Conservation (phyloP, 2,113 vertebrate species). For the Felis catus region DNA sequence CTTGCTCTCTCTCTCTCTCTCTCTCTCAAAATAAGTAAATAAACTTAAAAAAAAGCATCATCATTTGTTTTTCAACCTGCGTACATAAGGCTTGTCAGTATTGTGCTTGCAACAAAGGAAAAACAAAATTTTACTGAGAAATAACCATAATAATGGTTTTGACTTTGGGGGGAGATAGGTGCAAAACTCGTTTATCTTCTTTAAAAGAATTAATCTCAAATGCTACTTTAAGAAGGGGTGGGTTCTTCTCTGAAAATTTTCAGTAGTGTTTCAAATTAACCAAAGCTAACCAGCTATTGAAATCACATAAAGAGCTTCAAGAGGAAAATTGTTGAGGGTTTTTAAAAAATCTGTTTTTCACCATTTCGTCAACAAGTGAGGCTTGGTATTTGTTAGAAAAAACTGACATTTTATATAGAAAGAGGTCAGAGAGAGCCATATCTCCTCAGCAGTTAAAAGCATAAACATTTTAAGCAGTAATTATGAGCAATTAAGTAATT, state of each 20-base stretch:
- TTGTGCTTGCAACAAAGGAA: neutral
- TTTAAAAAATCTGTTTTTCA: neutral
- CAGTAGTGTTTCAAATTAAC: neutral
- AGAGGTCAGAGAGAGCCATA: neutral
- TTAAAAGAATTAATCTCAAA: neutral
- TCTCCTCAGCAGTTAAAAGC: neutral
- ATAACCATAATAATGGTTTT: neutral
- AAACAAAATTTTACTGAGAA: neutral
- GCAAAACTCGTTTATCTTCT: neutral
- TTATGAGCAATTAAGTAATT: conserved; percentile 22
- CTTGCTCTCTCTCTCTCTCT: too few relatives aligned
- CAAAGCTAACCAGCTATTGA: neutral
- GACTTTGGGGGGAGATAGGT: neutral
- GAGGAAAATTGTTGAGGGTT: neutral
- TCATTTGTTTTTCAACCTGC: neutral
- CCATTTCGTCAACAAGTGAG: neutral
- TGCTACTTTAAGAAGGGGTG: neutral
- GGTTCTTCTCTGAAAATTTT: conserved; percentile 16
- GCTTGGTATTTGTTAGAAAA: neutral
- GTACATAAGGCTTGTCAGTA: neutral
- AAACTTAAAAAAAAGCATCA: neutral
- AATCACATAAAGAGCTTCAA: neutral
- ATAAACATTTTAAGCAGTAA: neutral
- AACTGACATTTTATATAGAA: neutral
- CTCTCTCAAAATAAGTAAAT: too few relatives aligned